Evolutionary conservation across 2,797 vertebrate species (phyloP).

Genomic region (Tarsius wallacei): DNA sequence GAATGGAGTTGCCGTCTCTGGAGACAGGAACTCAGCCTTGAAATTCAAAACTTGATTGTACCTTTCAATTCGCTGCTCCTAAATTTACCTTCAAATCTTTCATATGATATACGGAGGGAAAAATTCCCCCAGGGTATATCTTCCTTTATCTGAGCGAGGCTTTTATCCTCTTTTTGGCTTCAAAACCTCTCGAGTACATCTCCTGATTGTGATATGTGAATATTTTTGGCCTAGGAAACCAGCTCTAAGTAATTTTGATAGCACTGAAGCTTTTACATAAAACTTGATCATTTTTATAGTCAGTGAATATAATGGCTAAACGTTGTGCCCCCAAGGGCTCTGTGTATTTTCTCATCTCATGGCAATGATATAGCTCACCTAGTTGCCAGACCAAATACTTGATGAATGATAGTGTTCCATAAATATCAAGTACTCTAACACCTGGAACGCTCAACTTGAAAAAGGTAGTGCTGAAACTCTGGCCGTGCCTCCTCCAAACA

Average conservation of each 20-base stretch:
- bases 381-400: conserved; percentile 66
- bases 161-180: background rate
- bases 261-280: background rate
- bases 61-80: conserved; percentile 58
- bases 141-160: background rate
- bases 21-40: conserved; percentile 68
- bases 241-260: background rate
- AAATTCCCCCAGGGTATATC: background rate
- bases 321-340: background rate
- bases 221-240: background rate
- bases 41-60: conserved; percentile 76
- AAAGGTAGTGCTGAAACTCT: background rate
- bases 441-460: conserved; percentile 34
- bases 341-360: conserved; percentile 64
- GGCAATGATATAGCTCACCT: conserved; percentile 16
- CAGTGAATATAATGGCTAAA: background rate
- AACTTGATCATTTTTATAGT: background rate
- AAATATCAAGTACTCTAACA: conserved; percentile 46
- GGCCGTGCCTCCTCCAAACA: background rate
- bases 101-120: background rate
- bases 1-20: conserved; percentile 60
- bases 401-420: conserved; percentile 28
- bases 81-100: conserved; percentile 53
- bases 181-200: background rate
- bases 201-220: background rate